These are phyloP conservation scores for Heteronetta atricapilla DNA, from an alignment of 2,113 vertebrate species.

Conservation along the genomic window DNA sequence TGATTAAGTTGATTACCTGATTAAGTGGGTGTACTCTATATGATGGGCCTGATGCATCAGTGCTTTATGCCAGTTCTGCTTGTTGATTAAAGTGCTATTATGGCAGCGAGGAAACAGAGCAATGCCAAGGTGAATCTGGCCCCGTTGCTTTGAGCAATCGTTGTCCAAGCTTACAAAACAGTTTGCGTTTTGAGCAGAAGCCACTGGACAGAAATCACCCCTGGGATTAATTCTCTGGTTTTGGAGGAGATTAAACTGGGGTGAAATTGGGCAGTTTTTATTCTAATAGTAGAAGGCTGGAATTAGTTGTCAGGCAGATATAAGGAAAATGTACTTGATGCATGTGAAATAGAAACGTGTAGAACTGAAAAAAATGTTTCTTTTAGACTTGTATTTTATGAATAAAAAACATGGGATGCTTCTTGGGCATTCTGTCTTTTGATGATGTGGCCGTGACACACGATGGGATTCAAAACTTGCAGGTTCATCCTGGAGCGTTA, in stretches of 20 bases:
- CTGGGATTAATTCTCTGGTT: background rate
- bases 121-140: slow-evolving; percentile 47
- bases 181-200: slow-evolving; percentile 2
- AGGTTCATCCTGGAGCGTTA: background rate
- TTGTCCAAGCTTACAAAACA: slow-evolving; percentile 9
- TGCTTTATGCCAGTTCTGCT: slow-evolving; percentile 49
- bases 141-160: background rate
- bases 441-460: background rate
- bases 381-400: background rate
- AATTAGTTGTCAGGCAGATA: background rate
- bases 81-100: slow-evolving; percentile 54
- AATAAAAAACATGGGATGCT: background rate
- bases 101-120: background rate
- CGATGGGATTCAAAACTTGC: background rate
- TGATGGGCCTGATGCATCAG: slow-evolving; percentile 59
- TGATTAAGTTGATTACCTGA: slow-evolving; percentile 78
- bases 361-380: background rate
- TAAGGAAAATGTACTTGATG: background rate
- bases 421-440: background rate
- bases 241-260: background rate
- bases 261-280: background rate
- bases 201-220: background rate
- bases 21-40: slow-evolving; percentile 69
- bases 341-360: background rate
- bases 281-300: background rate